A percentile compares a stretch with the other conserved stretches of the same genome.
phyloP scores from a whole-genome alignment of 2,888 invertebrate species.

The Lottia gigantea region DNA sequence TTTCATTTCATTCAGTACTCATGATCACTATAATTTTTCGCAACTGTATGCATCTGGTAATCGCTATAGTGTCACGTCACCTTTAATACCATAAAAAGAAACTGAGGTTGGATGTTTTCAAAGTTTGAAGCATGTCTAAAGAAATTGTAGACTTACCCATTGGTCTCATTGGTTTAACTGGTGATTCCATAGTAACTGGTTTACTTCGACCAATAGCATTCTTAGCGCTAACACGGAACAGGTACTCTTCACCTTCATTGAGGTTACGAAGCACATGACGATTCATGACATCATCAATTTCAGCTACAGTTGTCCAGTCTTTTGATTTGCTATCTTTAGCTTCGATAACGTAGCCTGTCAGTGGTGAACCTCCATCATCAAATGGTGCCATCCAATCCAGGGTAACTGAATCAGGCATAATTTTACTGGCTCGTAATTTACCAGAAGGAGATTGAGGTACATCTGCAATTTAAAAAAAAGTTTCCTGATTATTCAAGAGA shows the following conservation, averaged over 20 bases:
- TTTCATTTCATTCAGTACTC: too few species aligned
- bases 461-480: conserved; percentile 30
- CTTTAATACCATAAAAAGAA: too few species aligned
- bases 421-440: conserved; percentile 77
- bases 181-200: conserved; percentile 69
- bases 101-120: too few species aligned
- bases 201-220: conserved; percentile 87
- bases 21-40: too few species aligned
- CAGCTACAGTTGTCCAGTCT: conserved; percentile 74
- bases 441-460: conserved; percentile 64
- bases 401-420: conserved; percentile 83
- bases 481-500: not conserved
- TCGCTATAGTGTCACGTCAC: too few species aligned
- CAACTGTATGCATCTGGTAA: too few species aligned
- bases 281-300: conserved; percentile 33
- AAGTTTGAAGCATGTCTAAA: too few species aligned
- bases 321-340: conserved; percentile 81
- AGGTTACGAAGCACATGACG: conserved; percentile 68
- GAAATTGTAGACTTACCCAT: conserved; percentile 44
- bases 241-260: conserved; percentile 90
- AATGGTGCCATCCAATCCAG: conserved; percentile 70
- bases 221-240: conserved; percentile 86
- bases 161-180: conserved; percentile 57
- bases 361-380: conserved; percentile 58
- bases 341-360: conserved; percentile 56